Evolutionary conservation across 2,888 invertebrate species (phyloP).

Genomic region (Melanostoma scalare): DNA sequence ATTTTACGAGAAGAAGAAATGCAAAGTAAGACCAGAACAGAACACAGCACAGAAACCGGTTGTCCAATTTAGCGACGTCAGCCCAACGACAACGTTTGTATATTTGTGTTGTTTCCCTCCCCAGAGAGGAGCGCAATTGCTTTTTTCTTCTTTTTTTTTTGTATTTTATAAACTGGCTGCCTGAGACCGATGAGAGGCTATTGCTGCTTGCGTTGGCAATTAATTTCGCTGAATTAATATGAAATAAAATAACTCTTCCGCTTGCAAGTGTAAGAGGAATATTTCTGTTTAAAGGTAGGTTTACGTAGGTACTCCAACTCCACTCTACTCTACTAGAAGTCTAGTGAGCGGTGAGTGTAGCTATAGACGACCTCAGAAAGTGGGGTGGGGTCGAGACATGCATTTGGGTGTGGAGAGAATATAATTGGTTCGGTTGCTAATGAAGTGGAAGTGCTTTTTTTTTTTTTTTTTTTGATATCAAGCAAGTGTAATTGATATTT

Average conservation of each 20-base stretch:
- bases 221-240: constrained; percentile 65
- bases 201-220: constrained; percentile 57
- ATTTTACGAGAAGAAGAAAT: constrained; percentile 48
- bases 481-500: constrained; percentile 57
- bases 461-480: constrained; percentile 29
- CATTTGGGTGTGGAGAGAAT: constrained; percentile 24
- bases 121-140: constrained; percentile 49
- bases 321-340: too few relatives aligned
- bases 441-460: constrained; percentile 61
- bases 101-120: constrained; percentile 4
- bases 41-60: constrained; percentile 53
- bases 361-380: not conserved
- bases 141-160: not conserved
- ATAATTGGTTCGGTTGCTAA: constrained; percentile 57
- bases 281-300: constrained; percentile 5
- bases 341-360: too few relatives aligned
- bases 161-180: constrained; percentile 16
- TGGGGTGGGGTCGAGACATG: constrained; percentile 14
- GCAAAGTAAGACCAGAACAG: constrained; percentile 7
- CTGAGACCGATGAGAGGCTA: not conserved
- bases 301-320: too few relatives aligned
- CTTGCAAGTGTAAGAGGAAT: constrained; percentile 22
- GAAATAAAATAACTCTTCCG: constrained; percentile 53
- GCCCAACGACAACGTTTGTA: constrained; percentile 12
- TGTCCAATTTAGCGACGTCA: constrained; percentile 47